These are phyloP conservation scores for Creontiades dilutus DNA, from an alignment of 2,888 invertebrate species.

Conservation along the genomic window DNA sequence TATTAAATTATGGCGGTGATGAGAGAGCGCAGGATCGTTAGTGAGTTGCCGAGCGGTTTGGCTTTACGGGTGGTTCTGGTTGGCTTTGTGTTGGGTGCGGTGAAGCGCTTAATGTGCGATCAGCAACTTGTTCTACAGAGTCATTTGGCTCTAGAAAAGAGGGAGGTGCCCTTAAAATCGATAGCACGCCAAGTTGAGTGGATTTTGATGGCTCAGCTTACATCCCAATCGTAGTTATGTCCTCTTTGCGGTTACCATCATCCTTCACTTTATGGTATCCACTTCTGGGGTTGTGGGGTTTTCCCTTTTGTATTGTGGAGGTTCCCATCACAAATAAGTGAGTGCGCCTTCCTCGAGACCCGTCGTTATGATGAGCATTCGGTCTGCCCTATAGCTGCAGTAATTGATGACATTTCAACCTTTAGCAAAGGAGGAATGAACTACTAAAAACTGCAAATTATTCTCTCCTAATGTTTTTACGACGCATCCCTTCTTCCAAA, in stretches of 20 bases:
- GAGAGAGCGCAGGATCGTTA: background rate
- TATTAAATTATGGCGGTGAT: background rate
- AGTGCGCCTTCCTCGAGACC: too few species aligned
- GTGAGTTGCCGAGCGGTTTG: background rate
- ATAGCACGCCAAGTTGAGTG: slow-evolving; percentile 57
- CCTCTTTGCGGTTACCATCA: background rate
- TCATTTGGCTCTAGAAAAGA: slow-evolving; percentile 62
- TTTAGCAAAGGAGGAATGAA: too few species aligned
- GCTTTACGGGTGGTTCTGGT: background rate
- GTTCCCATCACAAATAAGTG: too few species aligned
- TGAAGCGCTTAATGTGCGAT: slow-evolving; percentile 48
- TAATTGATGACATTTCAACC: too few species aligned
- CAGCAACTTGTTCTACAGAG: slow-evolving; percentile 21
- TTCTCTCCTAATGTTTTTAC: too few species aligned
- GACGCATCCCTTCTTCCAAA: too few species aligned
- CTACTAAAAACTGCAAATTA: too few species aligned
- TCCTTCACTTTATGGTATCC: background rate
- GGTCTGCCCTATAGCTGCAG: too few species aligned
- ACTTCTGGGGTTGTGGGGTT: background rate
- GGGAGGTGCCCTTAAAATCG: slow-evolving; percentile 47
- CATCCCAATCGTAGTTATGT: slow-evolving; percentile 20
- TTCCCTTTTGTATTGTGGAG: too few species aligned
- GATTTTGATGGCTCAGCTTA: slow-evolving; percentile 58
- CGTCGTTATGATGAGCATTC: too few species aligned
- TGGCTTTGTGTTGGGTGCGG: background rate